phyloP scores from a whole-genome alignment of 2,797 vertebrate species.

The Allobates femoralis region DNA sequence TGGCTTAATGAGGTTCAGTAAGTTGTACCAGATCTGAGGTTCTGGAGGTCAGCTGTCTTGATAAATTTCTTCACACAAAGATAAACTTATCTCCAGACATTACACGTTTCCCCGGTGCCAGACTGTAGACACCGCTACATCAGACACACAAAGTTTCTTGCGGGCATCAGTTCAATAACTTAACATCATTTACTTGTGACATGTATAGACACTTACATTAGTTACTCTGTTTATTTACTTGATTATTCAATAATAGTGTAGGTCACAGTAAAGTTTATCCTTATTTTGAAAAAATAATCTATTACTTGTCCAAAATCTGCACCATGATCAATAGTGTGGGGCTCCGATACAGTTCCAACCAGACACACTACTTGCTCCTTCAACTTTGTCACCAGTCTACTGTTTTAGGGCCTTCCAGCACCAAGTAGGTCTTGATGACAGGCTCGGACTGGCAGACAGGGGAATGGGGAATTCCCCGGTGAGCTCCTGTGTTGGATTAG shows the following conservation, averaged over 20 bases:
- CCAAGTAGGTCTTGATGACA: too few relatives aligned
- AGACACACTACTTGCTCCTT: too few relatives aligned
- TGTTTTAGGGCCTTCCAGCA: too few relatives aligned
- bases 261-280: too few relatives aligned
- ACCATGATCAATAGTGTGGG: too few relatives aligned
- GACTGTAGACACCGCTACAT: neutral
- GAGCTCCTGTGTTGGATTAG: too few relatives aligned
- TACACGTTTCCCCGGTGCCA: neutral
- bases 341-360: too few relatives aligned
- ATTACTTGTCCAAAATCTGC: too few relatives aligned
- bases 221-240: neutral
- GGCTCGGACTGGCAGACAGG: too few relatives aligned
- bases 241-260: neutral
- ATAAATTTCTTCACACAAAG: constrained; percentile 6
- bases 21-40: neutral
- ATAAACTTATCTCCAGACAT: constrained; percentile 29
- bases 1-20: constrained; percentile 30
- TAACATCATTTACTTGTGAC: constrained; percentile 11
- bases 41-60: constrained; percentile 17
- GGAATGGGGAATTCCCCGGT: too few relatives aligned
- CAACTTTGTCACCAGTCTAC: too few relatives aligned
- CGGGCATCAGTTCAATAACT: neutral
- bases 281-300: too few relatives aligned
- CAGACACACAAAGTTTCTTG: constrained; percentile 9
- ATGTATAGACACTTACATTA: neutral